Base-by-base conservation (phyloP, 1,140 invertebrate species). In the Ladona fulva region DNA sequence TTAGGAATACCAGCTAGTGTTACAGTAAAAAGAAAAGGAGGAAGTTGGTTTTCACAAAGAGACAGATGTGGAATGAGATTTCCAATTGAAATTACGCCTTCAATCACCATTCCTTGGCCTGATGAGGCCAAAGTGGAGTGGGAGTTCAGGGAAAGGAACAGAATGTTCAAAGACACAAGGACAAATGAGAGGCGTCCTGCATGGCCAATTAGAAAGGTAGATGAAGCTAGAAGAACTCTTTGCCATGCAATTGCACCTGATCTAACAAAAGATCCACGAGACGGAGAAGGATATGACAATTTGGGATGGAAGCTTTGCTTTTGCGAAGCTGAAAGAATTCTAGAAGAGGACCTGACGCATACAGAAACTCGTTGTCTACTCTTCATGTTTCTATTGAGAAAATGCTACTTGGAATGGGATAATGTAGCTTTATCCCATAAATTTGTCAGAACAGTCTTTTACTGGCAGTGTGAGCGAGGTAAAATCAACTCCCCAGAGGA, bases 241-340 rank as follows among this genome's bases (percentile, higher is more conserved):
- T 66, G 52, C 52, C 52, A 66, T 66, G 52, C n/a, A 1, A 22
- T 66, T 22, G 52, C n/a, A 16, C 12, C 52, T 19, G 52, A 66
- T 19, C 52, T 66, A 6, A 22, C n/a, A 6, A 66, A 66, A 66
- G 14, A 3, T 8, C 86, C 88, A n/a, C n/a, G n/a, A n/a, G n/a
- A n/a, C 24, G 86, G 87, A 6, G 80, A 84, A 1, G 83, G 85
- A 0, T 84, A 89, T 42, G 85, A 88, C 75, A 88, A 88, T 78
- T 83, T 93, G 12, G 91, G 94, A 82, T 94, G 93, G 93, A 89
- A 90, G 81, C 84, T 94, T 0, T 86, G 87, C 8, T 94, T 94
- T 81, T 91, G 91, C 0, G 89, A 89, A 75, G 92, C 92, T 0
- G 92, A 93, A 83, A 86, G 89, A 59, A 92, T 89, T 80, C 83